Base-by-base conservation (phyloP, 2,888 invertebrate species). In the Hydrotaea cyrtoneurina region DNA sequence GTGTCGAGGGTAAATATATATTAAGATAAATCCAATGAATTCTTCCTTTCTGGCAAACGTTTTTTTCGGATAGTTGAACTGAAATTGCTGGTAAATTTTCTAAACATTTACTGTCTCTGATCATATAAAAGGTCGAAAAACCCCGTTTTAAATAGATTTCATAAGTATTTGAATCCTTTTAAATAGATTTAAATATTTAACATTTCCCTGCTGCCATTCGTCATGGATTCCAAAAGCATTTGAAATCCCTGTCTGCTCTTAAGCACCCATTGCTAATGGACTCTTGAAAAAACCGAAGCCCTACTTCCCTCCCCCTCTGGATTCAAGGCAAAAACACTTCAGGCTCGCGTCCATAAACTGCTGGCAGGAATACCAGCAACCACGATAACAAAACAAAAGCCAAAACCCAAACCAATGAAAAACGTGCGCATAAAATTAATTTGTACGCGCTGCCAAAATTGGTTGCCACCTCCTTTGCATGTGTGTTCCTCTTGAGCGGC, bases 351-450 rank as follows among this genome's bases (percentile, higher is more conserved):
- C 21, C 55, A 17, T 21, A 39, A 39, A 31, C 31, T 31, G 39
- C 39, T 10, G 3, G 17, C 21, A 55, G 31, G 3, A 31, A 31
- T 7, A 59, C 4, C 59, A 57, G 0, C 26, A 21, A 23, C 11
- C 59, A 21, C 55, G 11, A 39, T 8, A 39, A 39, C 50, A 50
- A 50, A 50, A 23, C 43, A 69, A 43, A 11, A 15, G 43, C 46
- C 23, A 69, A 69, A 50, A 23, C 19, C 69, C 23, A 46, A 39
- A 66, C 11, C 21, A 43, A 64, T 36, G 21, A 39, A 66, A 36
- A 66, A 39, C 31, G 75, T 78, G 64, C 64, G 64, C 72, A 69
- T 81, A 73, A 78, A 79, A 85, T 79, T 85, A 76, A 73, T 79
- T 79, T 79, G 46, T 81, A 81, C 64, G 74, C 72, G 75, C 64